These are phyloP conservation scores for Pica pica DNA, from an alignment of 2,113 vertebrate genomes.

Conservation along the genomic window DNA sequence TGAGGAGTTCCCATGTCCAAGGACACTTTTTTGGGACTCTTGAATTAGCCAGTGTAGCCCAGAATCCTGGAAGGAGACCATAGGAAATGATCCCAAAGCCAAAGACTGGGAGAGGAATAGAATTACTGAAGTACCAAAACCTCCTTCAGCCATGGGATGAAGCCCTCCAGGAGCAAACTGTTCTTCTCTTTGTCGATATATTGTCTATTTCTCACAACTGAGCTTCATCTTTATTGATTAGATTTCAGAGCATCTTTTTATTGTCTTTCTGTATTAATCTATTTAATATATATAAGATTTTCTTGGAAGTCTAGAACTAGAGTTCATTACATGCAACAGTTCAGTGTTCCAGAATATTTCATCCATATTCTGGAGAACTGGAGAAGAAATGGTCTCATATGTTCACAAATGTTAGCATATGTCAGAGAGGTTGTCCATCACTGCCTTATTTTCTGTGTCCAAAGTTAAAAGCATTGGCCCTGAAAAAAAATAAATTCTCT, in stretches of 20 bases:
- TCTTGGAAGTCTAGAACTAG: neutral
- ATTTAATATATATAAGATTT: neutral
- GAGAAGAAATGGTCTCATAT: neutral
- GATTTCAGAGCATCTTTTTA: neutral
- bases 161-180: accelerated
- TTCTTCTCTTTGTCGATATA: neutral
- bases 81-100: neutral
- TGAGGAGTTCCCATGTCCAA: accelerated
- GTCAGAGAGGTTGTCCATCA: neutral
- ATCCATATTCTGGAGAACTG: neutral
- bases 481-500: neutral
- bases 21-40: neutral
- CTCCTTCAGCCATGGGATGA: neutral
- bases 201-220: neutral
- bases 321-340: accelerated
- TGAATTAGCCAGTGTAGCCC: neutral
- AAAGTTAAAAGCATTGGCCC: neutral
- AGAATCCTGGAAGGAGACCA: accelerated
- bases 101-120: accelerated
- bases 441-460: neutral
- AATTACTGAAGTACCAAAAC: neutral
- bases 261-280: neutral
- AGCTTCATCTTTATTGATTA: neutral
- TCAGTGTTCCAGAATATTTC: neutral
- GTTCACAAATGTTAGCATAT: neutral